Base-by-base conservation (phyloP, 1,140 invertebrate species). In the Zaprionus taronus region DNA sequence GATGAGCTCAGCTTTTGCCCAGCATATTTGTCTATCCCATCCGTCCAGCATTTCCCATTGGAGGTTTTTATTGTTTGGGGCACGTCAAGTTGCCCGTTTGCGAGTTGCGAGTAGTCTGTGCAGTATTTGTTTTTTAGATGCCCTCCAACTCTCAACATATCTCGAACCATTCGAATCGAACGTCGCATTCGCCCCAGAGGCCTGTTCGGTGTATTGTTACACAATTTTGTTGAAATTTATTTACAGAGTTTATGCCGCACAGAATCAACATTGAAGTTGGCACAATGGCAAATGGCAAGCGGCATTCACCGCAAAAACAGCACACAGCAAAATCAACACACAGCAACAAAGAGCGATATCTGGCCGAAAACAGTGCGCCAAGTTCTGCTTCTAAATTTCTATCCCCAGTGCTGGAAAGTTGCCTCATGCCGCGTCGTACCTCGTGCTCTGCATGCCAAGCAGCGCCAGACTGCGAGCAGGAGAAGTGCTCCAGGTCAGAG, bases 181-280 rank as follows among this genome's bases (percentile, higher is more conserved):
- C 70, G 73, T 78, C 44, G 72, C 69, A 74, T 75, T 85, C 64
- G 70, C 86, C 85, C 85, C 84, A 58, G 86, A 90, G 85, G 86
- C 85, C 85, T 68, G 81, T 86, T 85, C 77, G 85, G 73, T 78
- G 79, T 90, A 85, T 90, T 90, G 85, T 90, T 90, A 90, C 72
- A 90, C 85, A 90, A 90, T 90, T 90, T 90, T 80, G 85, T 90
- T 90, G 86, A 83, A 90, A 90, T 90, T 85, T 90, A 90, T 90
- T 90, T 90, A 90, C 85, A 74, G 85, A 90, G 85, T 91, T 90
- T 85, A 89, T 85, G 75, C 81, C 79, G 77, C 85, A 85, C 85
- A 84, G 72, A 85, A 82, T 90, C 89, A 90, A 90, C 85, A 90
- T 85, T 81, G 72, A 85, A 90, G 76, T 90, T 90, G 85, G 81